Base-by-base conservation (phyloP, 2,888 invertebrate species). In the Eulithis prunata region DNA sequence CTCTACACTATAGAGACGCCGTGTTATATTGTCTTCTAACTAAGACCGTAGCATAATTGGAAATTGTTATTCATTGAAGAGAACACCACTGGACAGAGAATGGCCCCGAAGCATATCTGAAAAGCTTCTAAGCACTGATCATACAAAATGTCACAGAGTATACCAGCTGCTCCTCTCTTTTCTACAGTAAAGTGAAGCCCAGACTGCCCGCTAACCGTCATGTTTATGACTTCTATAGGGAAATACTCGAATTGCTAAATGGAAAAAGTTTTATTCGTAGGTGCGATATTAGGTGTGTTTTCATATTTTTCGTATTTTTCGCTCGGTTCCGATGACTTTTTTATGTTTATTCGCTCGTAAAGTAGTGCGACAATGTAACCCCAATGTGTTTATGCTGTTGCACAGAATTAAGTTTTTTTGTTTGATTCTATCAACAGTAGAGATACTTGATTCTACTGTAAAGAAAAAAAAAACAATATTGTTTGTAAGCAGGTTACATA, bases 151-250 rank as follows among this genome's bases (percentile, higher is more conserved):
- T 51, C 4, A 10, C 5, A 1, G 10, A 53, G 36, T 53, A 12
- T 13, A 53, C 56, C 65, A 61, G 65, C 65, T 57, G 32, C 57
- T 47, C 10, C n/a, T 4, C 21, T 32, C 0, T 56, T 13, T 6
- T 32, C 61, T 65, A 55, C 8, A 1, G 3, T 11, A 45, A 45
- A 57, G 55, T 52, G 55, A 52, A 56, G 55, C 57, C 62, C 70
- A 73, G 70, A 73, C 80, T 78, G 81, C 73, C 81, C 81, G 79
- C 82, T 85, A 83, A 88, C 84, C 84, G 80, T 88, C 84, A 82
- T 90, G 88, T 91, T 91, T 92, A 92, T 87, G 89, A 89, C 89
- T 91, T 88, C 92, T 91, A 89, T 91, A 90, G 91, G 92, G 91
- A 92, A 92, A 92, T 92, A 91, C 85, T 77, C 78, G 85, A 86